Evolutionary conservation across 2,113 vertebrate genomes (phyloP), one percentile per base, ranked within the genome.

Genomic region (Ptilonorhynchus violaceus): DNA sequence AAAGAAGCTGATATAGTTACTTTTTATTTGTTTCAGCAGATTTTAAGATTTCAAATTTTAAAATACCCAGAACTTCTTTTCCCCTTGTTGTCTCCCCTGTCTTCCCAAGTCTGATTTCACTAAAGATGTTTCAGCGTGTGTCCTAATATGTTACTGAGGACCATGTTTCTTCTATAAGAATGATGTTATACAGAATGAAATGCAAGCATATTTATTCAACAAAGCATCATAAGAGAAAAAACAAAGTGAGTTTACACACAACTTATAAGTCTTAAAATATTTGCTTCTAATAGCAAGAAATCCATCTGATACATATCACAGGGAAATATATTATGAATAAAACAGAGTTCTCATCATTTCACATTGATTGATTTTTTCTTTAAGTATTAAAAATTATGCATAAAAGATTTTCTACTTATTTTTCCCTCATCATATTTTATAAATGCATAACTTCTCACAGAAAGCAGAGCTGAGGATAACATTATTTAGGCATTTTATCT

Each of bases 391-490:
- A 96, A 84, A 59, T 28, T 63, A 20, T 20, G 25, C 19, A 50
- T 44, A 50, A 90, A 64, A 33, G 9, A 72, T 69, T 80, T 76
- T 62, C 8, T 39, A 42, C 22, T 89, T 55, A 67, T 85, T 58
- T 93, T 95, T 55, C 50, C 9, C 31, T 72, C 15, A 7, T 24
- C 46, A 70, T 84, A 58, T 70, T 75, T 92, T 82, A 78, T 62
- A 93, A 69, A 87, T 56, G 27, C 7, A 15, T 39, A 41, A 72
- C 31, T 86, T 42, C 18, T 92, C 62, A 28, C 7, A 55, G 14
- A 96, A 96, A 96, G 55, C 22, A 55, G 67, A 94, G 64, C 64
- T 87, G 53, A 79, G 13, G 47, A 52, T 82, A 93, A 95, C 85
- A 93, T 79, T 84, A 88, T 47, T 81, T 78, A 41, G 88, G 68